Base-by-base conservation (phyloP, 2,797 vertebrate genomes). In the Enteromius treurensis region DNA sequence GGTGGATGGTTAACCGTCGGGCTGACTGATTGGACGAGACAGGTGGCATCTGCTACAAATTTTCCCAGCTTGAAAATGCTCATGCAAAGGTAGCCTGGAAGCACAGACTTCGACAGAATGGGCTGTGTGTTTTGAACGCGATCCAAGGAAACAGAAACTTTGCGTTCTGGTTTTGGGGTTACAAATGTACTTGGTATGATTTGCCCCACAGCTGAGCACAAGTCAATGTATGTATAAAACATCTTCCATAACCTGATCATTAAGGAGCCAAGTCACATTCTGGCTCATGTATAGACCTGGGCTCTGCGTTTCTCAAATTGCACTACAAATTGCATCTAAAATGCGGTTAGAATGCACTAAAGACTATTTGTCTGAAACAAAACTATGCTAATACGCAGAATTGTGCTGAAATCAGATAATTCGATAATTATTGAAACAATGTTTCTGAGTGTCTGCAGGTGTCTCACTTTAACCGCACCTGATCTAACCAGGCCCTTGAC, bases 91-190 rank as follows among this genome's bases (percentile, higher is more conserved):
- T 82, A 88, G 87, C 87, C 84, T 86, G 88, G 85, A 90, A 85
- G 85, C 82, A 64, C 81, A 80, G 84, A 15, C 51, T 84, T 73
- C 49, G 81, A 83, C 77, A 82, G 83, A 85, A 82, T 83, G 64
- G 77, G 71, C 82, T 87, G 87, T 88, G 86, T 88, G 85, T 88
- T 88, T 90, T 88, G 86, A 87, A 68, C 68, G 7, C 0, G 75
- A 55, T 84, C 87, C 87, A 88, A 85, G 29, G 45, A 73, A 58
- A 77, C 32, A 85, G 81, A 80, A 78, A 79, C 76, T 79, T 79
- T 2, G 70, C 32, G n/a, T n/a, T 73, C 71, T 79, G 80, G 70
- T 58, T 75, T 49, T 60, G 37, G 64, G 83, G 82, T 82, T 77
- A 68, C 58, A 85, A 82, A 42, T 71, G 65, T 83, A 47, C 82